Evolutionary conservation across 2,888 invertebrate species (phyloP).

Genomic region (Zhengitettix transpicula): DNA sequence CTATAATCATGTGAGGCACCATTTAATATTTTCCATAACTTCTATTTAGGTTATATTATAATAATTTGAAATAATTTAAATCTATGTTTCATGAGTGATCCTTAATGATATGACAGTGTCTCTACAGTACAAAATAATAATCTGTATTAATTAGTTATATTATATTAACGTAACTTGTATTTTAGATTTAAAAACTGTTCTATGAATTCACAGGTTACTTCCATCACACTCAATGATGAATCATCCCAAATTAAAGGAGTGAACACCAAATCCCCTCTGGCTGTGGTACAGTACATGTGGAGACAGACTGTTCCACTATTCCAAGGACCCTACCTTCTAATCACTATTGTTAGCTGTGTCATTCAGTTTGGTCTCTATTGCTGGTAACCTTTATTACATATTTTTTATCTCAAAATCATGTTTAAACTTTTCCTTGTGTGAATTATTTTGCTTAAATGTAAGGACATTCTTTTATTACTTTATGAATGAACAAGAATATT

Average conservation of each 20-base stretch:
- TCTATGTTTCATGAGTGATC: background rate
- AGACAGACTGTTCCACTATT: slow-evolving; percentile 25
- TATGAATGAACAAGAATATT: too few species aligned
- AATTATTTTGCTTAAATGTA: too few species aligned
- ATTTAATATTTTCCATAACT: background rate
- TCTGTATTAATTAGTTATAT: too few species aligned
- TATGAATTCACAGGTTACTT: background rate
- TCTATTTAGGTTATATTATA: background rate
- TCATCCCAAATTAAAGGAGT: background rate
- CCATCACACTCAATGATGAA: too few species aligned
- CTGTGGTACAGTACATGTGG: slow-evolving; percentile 19
- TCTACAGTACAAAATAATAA: too few species aligned
- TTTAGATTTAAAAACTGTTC: background rate
- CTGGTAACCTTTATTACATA: too few species aligned
- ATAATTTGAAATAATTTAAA: background rate
- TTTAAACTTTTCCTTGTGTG: too few species aligned
- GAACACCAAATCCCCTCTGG: background rate
- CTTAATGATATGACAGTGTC: too few species aligned
- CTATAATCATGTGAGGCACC: background rate
- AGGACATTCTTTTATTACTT: too few species aligned
- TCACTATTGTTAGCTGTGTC: slow-evolving; percentile 24
- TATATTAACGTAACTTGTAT: background rate
- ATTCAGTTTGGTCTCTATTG: slow-evolving; percentile 26
- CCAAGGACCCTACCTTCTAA: slow-evolving; percentile 19
- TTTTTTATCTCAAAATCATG: too few species aligned